Conservation (phyloP, 2,113 vertebrate genomes). For the Sturnira hondurensis region DNA sequence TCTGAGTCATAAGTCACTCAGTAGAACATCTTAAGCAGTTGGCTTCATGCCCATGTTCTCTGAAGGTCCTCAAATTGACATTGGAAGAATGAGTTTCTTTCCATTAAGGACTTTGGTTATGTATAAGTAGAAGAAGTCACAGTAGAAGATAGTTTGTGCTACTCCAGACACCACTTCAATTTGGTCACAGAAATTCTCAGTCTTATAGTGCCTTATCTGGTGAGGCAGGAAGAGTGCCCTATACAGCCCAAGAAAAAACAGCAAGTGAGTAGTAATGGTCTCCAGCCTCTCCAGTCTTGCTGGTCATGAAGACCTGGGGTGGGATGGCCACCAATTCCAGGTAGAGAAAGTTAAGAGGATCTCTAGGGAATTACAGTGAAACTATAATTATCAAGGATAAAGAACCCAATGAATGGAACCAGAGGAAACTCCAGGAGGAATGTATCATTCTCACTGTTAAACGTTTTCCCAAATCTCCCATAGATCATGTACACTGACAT, state of each 20-base stretch:
- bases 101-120: conserved; percentile 90
- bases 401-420: conserved; percentile 92
- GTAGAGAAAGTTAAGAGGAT: conserved; percentile 99
- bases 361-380: conserved; percentile 92
- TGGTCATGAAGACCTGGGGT: conserved; percentile 99
- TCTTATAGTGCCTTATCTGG: conserved; percentile 97
- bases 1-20: not conserved
- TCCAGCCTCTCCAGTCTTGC: conserved; percentile 96
- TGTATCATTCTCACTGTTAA: conserved; percentile 90
- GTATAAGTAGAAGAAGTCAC: conserved; percentile 98
- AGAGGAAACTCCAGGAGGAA: conserved; percentile 95
- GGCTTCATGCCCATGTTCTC: not conserved
- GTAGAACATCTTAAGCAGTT: not conserved
- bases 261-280: conserved; percentile 97
- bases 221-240: conserved; percentile 94
- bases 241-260: conserved; percentile 96
- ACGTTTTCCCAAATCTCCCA: conserved; percentile 87
- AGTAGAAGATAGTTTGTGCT: conserved; percentile 98
- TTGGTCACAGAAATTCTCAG: conserved; percentile 93
- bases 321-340: conserved; percentile 96
- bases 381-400: conserved; percentile 94
- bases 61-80: conserved; percentile 81
- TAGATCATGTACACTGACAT: conserved; percentile 94
- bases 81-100: conserved; percentile 86
- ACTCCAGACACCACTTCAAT: conserved; percentile 95